phyloP scores from a whole-genome alignment of 2,888 invertebrate genomes.

The Dryococelus australis region DNA sequence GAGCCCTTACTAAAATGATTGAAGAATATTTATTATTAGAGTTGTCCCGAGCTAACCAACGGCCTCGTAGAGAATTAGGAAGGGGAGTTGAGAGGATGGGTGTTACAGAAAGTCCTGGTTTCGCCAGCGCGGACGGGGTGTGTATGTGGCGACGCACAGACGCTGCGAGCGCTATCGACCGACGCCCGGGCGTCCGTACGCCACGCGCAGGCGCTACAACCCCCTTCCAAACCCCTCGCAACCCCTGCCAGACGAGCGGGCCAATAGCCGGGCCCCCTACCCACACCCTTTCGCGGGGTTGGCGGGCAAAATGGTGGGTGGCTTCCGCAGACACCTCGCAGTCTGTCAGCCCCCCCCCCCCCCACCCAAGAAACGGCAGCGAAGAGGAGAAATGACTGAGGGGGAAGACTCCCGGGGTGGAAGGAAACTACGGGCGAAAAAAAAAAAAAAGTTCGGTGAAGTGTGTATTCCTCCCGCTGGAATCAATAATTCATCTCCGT shows the following conservation, averaged over 20 bases:
- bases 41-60: too few relatives aligned
- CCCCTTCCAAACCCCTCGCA: background rate
- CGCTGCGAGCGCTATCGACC: background rate
- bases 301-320: conserved; percentile 13
- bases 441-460: background rate
- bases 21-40: too few relatives aligned
- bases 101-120: too few relatives aligned
- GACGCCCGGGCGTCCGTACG: background rate
- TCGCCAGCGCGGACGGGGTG: background rate
- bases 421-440: background rate
- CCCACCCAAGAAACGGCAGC: too few relatives aligned
- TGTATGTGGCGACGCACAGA: background rate
- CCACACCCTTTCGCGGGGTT: too few relatives aligned
- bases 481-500: background rate
- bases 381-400: background rate
- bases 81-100: too few relatives aligned
- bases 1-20: too few relatives aligned
- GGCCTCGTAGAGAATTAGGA: too few relatives aligned
- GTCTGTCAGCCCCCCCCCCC: background rate
- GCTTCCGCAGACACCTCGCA: background rate
- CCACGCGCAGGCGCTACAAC: background rate
- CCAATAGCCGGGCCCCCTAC: too few relatives aligned
- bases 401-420: background rate
- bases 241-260: background rate
- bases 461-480: background rate